Percentiles rank a stretch among this genome's conserved stretches.
These are phyloP conservation scores for Pelecanus crispus DNA, from an alignment of 2,113 vertebrate species.

Conservation along the genomic window DNA sequence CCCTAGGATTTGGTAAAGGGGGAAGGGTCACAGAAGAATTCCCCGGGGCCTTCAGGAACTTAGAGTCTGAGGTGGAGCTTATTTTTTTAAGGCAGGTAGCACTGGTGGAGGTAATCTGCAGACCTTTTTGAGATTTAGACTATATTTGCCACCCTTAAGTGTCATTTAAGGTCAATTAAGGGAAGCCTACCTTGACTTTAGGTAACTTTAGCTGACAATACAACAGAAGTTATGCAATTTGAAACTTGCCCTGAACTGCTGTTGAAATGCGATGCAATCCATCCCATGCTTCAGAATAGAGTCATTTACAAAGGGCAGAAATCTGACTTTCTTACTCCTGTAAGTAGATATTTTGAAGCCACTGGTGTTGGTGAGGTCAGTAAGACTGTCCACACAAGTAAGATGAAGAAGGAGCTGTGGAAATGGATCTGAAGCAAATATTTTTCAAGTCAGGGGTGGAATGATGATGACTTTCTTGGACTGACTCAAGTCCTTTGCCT, in stretches of 20 bases:
- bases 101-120: not conserved
- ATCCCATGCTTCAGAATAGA: not conserved
- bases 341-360: not conserved
- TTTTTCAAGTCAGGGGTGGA: not conserved
- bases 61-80: not conserved
- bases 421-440: not conserved
- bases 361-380: not conserved
- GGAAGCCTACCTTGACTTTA: not conserved
- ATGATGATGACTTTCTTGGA: not conserved
- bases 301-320: not conserved
- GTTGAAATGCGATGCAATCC: not conserved
- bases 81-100: not conserved
- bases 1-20: not conserved
- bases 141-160: not conserved
- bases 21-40: not conserved
- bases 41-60: not conserved
- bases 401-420: not conserved
- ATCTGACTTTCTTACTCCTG: not conserved
- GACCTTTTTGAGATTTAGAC: not conserved
- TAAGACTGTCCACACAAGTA: not conserved
- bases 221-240: not conserved
- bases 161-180: not conserved
- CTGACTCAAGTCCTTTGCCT: not conserved
- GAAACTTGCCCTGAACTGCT: not conserved
- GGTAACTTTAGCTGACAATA: not conserved